Evolutionary conservation across 2,113 vertebrate genomes (phyloP).

Genomic region (Rhinolophus ferrumequinum): DNA sequence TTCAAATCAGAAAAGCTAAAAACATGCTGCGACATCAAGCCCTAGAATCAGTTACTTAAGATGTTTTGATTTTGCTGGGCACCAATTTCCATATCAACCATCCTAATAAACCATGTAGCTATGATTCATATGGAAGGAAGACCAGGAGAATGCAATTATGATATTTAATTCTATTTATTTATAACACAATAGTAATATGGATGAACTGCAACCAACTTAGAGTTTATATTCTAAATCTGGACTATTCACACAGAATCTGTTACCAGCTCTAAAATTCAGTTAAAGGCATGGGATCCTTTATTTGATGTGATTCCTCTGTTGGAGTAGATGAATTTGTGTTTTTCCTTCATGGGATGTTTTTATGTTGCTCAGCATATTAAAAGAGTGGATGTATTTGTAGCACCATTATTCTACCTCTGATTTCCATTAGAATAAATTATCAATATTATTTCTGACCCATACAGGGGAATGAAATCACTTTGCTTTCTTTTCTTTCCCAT

Average conservation of each 20-base stretch:
- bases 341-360: background rate
- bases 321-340: background rate
- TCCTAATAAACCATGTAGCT: background rate
- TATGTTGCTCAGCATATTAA: background rate
- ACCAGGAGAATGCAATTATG: background rate
- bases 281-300: background rate
- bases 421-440: background rate
- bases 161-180: background rate
- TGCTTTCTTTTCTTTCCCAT: background rate
- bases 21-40: background rate
- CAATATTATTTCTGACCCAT: background rate
- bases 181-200: background rate
- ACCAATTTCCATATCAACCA: background rate
- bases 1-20: background rate
- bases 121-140: background rate
- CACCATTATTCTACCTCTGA: background rate
- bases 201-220: background rate
- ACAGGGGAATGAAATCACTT: background rate
- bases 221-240: background rate
- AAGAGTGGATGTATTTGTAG: background rate
- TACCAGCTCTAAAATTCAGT: background rate
- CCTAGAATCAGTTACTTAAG: constrained; percentile 26
- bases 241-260: background rate
- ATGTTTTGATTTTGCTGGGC: constrained; percentile 25
- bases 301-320: background rate